Percentiles rank a stretch among this genome's conserved stretches.
phyloP scores from a whole-genome alignment of 2,113 vertebrate genomes.

The Sitta europaea region DNA sequence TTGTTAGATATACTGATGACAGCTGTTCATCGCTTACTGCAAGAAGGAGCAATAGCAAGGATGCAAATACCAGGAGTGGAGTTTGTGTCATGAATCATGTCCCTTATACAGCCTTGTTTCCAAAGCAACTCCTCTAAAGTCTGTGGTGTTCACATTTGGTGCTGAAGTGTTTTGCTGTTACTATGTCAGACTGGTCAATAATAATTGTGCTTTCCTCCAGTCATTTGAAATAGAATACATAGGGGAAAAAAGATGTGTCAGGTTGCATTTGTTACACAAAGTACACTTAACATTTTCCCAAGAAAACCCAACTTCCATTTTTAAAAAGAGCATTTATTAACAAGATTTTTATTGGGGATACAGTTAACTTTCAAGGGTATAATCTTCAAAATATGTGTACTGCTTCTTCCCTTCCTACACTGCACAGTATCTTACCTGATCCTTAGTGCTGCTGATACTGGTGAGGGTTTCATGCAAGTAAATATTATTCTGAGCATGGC shows the following conservation, averaged over 20 bases:
- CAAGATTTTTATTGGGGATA: background rate
- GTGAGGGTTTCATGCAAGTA: background rate
- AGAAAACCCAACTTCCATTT: background rate
- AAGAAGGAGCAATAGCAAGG: background rate
- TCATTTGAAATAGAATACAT: background rate
- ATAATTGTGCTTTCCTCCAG: background rate
- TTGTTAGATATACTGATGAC: background rate
- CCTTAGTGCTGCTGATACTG: background rate
- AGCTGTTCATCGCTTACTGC: background rate
- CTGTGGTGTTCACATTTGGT: background rate
- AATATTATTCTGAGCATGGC: background rate
- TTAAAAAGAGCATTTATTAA: background rate
- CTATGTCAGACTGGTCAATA: background rate
- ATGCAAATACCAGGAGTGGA: background rate
- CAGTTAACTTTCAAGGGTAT: background rate
- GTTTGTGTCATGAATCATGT: background rate
- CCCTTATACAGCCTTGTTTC: background rate
- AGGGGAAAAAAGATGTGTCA: background rate
- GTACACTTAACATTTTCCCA: background rate
- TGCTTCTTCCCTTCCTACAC: background rate
- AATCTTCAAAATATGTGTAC: background rate
- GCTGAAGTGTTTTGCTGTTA: background rate
- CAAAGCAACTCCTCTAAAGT: background rate
- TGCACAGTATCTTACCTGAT: background rate
- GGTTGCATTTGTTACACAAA: background rate